phyloP scores from a whole-genome alignment of 2,113 vertebrate genomes.

The Eolophus roseicapilla region DNA sequence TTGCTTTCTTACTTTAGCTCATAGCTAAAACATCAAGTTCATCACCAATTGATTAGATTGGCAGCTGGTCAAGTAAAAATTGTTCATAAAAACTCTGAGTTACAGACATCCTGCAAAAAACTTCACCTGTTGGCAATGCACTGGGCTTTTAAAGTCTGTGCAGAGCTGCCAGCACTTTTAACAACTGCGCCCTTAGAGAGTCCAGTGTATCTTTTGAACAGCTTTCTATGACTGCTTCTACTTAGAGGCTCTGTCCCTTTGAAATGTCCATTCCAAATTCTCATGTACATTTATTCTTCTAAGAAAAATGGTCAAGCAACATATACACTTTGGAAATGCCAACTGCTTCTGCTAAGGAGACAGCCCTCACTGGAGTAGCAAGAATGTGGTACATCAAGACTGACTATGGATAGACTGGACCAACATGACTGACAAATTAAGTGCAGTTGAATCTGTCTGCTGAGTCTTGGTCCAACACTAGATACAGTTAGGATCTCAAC shows the following conservation, averaged over 20 bases:
- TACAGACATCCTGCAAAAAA: conserved; percentile 37
- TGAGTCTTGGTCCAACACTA: neutral
- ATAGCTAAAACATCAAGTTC: conserved; percentile 44
- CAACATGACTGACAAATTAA: neutral
- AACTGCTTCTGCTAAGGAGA: neutral
- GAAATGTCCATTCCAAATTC: neutral
- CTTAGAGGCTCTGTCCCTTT: neutral
- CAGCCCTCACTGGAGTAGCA: neutral
- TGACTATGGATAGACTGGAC: neutral
- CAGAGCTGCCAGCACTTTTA: conserved; percentile 16
- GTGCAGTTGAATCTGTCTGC: neutral
- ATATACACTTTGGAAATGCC: neutral
- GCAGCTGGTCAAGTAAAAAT: conserved; percentile 55
- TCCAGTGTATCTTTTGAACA: neutral
- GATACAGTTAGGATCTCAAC: neutral
- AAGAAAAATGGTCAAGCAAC: neutral
- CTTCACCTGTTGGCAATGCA: neutral
- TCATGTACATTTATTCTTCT: neutral
- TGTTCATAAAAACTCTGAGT: conserved; percentile 35
- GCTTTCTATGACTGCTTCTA: neutral
- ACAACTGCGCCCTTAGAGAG: neutral
- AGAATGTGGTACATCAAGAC: neutral
- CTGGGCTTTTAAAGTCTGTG: conserved; percentile 10
- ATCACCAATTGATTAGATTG: conserved; percentile 64
- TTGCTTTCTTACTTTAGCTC: conserved; percentile 48